Evolutionary conservation across 2,888 invertebrate species (phyloP).

Genomic region (Leuctra nigra): DNA sequence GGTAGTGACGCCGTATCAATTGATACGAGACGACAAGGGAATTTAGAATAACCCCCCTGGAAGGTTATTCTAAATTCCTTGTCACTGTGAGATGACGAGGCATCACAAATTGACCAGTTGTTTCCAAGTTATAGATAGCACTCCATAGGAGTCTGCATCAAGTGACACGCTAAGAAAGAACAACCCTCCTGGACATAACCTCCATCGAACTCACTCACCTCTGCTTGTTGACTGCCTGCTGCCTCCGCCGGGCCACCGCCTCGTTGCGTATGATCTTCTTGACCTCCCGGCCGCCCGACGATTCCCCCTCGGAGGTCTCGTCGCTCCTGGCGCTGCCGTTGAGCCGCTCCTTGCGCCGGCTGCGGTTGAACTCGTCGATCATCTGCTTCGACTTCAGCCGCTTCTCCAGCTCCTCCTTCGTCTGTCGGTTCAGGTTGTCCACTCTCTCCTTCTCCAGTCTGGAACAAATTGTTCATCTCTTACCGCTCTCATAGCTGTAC

Average conservation of each 20-base stretch:
- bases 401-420: slow-evolving; percentile 6
- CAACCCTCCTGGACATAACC: too few relatives aligned
- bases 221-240: slow-evolving; percentile 40
- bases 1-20: too few relatives aligned
- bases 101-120: too few relatives aligned
- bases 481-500: too few relatives aligned
- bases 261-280: slow-evolving; percentile 48
- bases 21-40: too few relatives aligned
- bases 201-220: slow-evolving; percentile 14
- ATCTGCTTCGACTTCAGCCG: slow-evolving; percentile 18
- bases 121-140: too few relatives aligned
- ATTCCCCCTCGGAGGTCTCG: slow-evolving; percentile 49
- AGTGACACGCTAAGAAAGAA: too few relatives aligned
- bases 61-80: too few relatives aligned
- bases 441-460: not conserved
- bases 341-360: not conserved
- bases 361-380: slow-evolving; percentile 16
- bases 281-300: slow-evolving; percentile 58
- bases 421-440: not conserved
- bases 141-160: too few relatives aligned
- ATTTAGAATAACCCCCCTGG: too few relatives aligned
- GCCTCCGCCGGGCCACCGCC: slow-evolving; percentile 41
- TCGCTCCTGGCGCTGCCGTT: slow-evolving; percentile 26
- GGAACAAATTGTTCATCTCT: too few relatives aligned
- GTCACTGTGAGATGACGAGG: too few relatives aligned